phyloP scores from a whole-genome alignment of 2,888 invertebrate species.

The Tuta absoluta region DNA sequence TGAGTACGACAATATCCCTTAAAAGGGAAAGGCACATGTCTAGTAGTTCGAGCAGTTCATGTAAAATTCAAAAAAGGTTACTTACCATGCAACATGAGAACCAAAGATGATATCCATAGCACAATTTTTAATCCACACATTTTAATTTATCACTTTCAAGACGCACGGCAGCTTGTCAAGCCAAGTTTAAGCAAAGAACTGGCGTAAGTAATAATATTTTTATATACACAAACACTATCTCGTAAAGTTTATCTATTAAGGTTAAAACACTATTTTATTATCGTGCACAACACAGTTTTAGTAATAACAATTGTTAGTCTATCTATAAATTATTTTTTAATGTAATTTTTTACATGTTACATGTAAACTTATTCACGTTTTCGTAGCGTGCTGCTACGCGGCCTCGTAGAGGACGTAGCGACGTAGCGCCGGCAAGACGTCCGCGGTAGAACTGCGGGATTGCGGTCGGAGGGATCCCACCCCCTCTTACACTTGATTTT shows the following conservation, averaged over 20 bases:
- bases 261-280: conserved; percentile 2
- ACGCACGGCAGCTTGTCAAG: not conserved
- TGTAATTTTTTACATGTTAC: not conserved
- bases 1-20: no score
- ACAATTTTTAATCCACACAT: not conserved
- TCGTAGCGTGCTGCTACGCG: not conserved
- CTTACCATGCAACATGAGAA: conserved; percentile 5
- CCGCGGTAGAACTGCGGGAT: not conserved
- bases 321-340: not conserved
- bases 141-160: not conserved
- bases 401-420: not conserved
- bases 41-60: no score
- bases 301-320: not conserved
- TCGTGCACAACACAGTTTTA: conserved; percentile 7
- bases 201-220: no score
- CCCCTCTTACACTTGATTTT: not conserved
- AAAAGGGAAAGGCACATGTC: no score
- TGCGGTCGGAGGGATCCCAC: not conserved
- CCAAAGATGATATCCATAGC: not conserved
- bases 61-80: not conserved
- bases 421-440: not conserved
- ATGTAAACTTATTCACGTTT: not conserved
- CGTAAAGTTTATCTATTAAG: not conserved
- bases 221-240: no score
- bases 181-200: no score